phyloP scores from a whole-genome alignment of 1,140 invertebrate species.

The Bathynomus jamesi region DNA sequence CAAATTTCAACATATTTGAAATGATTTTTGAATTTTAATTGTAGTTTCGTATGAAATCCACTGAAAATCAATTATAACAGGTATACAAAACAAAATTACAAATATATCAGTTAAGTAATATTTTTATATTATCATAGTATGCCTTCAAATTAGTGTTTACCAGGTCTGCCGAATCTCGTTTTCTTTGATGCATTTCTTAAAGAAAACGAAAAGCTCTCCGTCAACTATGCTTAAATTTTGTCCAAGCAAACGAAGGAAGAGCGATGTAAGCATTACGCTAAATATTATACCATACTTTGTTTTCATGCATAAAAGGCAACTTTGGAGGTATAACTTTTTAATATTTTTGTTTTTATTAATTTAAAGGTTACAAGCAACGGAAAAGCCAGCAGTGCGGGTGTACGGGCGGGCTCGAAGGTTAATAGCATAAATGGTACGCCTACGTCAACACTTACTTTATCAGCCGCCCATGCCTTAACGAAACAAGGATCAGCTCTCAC shows the following conservation, averaged over 20 bases:
- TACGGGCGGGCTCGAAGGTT: constrained; percentile 70
- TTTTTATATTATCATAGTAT: too few species aligned
- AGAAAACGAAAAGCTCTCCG: not conserved
- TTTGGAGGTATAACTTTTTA: too few species aligned
- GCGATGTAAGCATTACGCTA: not conserved
- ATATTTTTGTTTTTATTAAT: constrained; percentile 7
- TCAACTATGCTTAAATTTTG: not conserved
- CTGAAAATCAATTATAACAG: too few species aligned
- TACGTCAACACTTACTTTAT: constrained; percentile 60
- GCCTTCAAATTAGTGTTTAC: too few species aligned
- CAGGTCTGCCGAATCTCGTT: too few species aligned
- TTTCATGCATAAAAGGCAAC: too few species aligned
- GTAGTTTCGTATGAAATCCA: too few species aligned
- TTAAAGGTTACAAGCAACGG: constrained; percentile 70
- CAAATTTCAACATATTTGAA: too few species aligned
- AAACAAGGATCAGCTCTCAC: constrained; percentile 59
- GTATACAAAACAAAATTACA: too few species aligned
- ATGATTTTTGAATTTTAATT: too few species aligned
- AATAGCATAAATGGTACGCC: constrained; percentile 65
- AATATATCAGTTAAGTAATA: too few species aligned
- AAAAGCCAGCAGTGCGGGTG: constrained; percentile 64
- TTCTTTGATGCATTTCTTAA: not conserved
- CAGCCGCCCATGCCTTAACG: constrained; percentile 63
- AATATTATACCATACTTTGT: too few species aligned
- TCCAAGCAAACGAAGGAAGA: not conserved